Base-by-base conservation (phyloP, 2,113 vertebrate genomes). In the Ramphastos sulfuratus region DNA sequence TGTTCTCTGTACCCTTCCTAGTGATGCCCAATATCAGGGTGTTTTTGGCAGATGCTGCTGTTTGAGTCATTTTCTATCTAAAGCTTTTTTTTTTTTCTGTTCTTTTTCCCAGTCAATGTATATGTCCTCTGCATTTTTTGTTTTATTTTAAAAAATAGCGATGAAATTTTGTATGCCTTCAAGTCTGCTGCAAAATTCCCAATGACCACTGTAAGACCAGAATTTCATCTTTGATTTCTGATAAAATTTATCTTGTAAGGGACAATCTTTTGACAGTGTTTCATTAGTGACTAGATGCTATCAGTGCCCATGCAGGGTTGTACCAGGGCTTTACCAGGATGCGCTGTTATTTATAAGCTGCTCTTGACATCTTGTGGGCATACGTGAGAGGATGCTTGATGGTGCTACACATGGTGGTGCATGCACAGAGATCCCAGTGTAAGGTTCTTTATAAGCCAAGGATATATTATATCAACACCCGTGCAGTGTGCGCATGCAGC, bases 1-100 rank as follows among this genome's bases (percentile, higher is more conserved):
- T 80, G 21, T 28, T 79, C 35, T 65, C 3, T 0, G 7, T 50
- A 44, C 25, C 25, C 12, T 86, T 89, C 24, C 15, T 16, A 59
- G 18, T n/a, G 52, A 55, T 67, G 15, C 18, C 14, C 7, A 24
- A 0, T 46, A 23, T 60, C 46, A 18, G 6, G 17, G 0, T 10
- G 30, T 60, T 33, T 75, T 52, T 87, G 58, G 52, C 39, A 90
- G 65, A 56, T 63, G 39, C 33, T 88, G 33, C 20, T 7, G 48
- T 86, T 83, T 44, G 20, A 59, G 60, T 13, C 13, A 31, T 39
- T 37, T 31, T 70, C 18, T 33, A 14, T 66, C 15, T 55, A 55
- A 59, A 83, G 21, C 7, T 1, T 72, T 46, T 24, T 64, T 44
- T 35, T 55, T 33, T 44, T 37, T 37, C 31, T 28, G 60, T 44